Evolutionary conservation across 2,113 vertebrate species (phyloP), one percentile per base, ranked within the genome.

Genomic region (Eptesicus fuscus): DNA sequence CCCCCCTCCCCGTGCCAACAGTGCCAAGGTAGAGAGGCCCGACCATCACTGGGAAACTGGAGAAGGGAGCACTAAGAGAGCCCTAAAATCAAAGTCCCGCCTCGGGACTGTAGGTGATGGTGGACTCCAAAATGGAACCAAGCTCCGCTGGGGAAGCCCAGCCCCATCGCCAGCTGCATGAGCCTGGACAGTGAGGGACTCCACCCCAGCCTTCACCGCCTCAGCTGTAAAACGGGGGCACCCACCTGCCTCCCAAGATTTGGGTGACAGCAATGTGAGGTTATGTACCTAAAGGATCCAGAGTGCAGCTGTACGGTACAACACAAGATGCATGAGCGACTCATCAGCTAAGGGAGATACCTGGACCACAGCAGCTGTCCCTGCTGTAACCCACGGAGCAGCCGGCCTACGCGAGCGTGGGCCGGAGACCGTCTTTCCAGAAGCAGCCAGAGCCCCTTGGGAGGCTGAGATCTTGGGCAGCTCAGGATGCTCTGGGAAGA

Each of bases 321-420:
- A 83, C 63, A 47, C 63, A 44, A 37, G 73, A 32, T 9, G 22
- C n/a, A 67, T 1, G 0, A 16, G 88, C 74, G 59, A 49, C 37
- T 11, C 7, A 13, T 30, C 35, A 12, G 42, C 76, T 59, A 35
- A 32, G 53, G 4, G 40, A 42, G 44, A 35, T 2, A 0, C 4
- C 71, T 10, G n/a, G 8, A 59, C 11, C 0, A 0, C 35, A 16
- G 47, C 14, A 42, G 37, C 5, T 0, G 0, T 42, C 65, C 4
- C 4, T 0, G 37, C 49, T 18, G 0, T 14, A 7, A 56, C 13
- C 42, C 4, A 0, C 0, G 44, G 70, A 40, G 70, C 23, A 0
- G 25, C 63, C 2, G 0, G 77, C 11, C 82, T 7, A 37, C 53
- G 20, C 14, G 71, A 5, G 4, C 63, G 4, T 51, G 6, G 1